Conservation (phyloP, 2,888 invertebrate genomes). For the Trissolcus brochymenae region DNA sequence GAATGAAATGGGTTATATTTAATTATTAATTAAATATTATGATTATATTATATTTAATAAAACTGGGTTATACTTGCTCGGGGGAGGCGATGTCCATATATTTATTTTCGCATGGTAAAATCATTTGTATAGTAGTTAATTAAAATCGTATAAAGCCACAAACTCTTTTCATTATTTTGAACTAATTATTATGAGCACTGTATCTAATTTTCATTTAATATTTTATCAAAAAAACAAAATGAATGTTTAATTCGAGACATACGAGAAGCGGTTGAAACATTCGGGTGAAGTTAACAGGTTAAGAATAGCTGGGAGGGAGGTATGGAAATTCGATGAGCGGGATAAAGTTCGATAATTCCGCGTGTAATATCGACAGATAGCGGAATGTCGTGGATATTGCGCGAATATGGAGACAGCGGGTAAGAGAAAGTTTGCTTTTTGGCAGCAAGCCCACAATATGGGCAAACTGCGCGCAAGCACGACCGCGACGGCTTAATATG, state of each 20-base stretch:
- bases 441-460: constrained; percentile 55
- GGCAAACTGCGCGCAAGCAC: constrained; percentile 52
- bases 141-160: too few relatives aligned
- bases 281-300: not conserved
- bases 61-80: too few relatives aligned
- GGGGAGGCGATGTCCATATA: too few relatives aligned
- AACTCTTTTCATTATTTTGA: too few relatives aligned
- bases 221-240: not conserved
- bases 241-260: not conserved
- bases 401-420: constrained; percentile 53
- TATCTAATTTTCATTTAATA: too few relatives aligned
- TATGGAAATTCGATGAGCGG: not conserved
- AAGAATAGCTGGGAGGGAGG: constrained; percentile 5
- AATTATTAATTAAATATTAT: too few relatives aligned
- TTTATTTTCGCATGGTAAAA: too few relatives aligned
- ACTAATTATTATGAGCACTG: too few relatives aligned
- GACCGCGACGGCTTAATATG: constrained; percentile 59
- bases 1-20: too few relatives aligned
- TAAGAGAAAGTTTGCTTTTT: constrained; percentile 55
- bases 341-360: constrained; percentile 37
- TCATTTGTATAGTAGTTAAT: too few relatives aligned
- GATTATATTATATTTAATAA: too few relatives aligned
- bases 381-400: constrained; percentile 25
- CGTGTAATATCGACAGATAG: constrained; percentile 39
- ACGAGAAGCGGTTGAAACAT: not conserved